Percentiles rank a stretch among this genome's conserved stretches.
Evolutionary conservation across 1,140 invertebrate genomes (phyloP).

Genomic region (Lordiphosa stackelbergi): DNA sequence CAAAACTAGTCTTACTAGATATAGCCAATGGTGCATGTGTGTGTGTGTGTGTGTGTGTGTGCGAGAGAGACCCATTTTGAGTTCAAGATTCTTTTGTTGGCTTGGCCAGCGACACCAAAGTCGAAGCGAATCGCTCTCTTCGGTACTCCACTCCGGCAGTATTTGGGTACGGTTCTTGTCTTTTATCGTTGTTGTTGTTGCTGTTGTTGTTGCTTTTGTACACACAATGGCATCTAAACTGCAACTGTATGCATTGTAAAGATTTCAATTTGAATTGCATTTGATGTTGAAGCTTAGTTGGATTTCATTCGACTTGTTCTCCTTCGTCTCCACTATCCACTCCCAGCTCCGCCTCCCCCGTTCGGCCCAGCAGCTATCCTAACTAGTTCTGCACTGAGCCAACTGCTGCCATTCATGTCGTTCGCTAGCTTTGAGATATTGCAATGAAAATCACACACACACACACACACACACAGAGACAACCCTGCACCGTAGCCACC

Average conservation of each 20-base stretch:
- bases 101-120: constrained; percentile 21
- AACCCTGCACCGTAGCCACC: constrained; percentile 6
- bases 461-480: constrained; percentile 12
- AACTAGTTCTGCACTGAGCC: constrained; percentile 35
- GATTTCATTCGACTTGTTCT: constrained; percentile 29
- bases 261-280: constrained; percentile 61
- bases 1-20: constrained; percentile 48
- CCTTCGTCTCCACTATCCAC: constrained; percentile 2
- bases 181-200: constrained; percentile 1
- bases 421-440: constrained; percentile 43
- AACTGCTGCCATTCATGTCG: constrained; percentile 50
- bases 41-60: constrained; percentile 23
- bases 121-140: constrained; percentile 14
- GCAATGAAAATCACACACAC: constrained; percentile 10
- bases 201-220: constrained; percentile 2
- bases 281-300: constrained; percentile 58
- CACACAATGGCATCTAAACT: constrained; percentile 30
- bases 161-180: constrained; percentile 13
- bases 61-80: constrained; percentile 44
- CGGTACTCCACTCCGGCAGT: background rate
- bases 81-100: constrained; percentile 58
- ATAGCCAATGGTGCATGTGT: constrained; percentile 21
- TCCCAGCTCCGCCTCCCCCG: background rate
- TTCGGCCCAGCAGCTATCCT: background rate
- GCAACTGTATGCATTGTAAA: constrained; percentile 48